These are phyloP conservation scores for Calosoma granatense DNA, from an alignment of 1,140 invertebrate species.

Conservation along the genomic window DNA sequence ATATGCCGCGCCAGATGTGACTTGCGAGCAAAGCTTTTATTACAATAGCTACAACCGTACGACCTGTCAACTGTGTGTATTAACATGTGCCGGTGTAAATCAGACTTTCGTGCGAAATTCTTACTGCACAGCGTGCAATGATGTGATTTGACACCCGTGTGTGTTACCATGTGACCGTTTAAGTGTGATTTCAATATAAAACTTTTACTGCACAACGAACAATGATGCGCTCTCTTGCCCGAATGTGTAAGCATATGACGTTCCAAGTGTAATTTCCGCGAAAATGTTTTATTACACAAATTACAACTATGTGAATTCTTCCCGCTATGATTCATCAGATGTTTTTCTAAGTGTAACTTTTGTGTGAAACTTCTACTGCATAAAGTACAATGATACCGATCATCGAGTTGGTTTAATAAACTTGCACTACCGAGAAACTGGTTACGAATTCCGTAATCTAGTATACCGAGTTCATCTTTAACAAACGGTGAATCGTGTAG, in stretches of 20 bases:
- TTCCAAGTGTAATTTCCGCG: conserved; percentile 26
- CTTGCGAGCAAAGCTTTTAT: conserved; percentile 26
- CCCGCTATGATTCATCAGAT: neutral
- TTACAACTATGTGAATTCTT: neutral
- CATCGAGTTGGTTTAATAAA: neutral
- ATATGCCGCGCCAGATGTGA: conserved; percentile 28
- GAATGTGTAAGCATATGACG: conserved; percentile 29
- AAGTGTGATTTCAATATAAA: conserved; percentile 22
- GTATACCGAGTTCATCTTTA: neutral
- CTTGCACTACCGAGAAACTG: neutral
- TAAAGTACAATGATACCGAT: neutral
- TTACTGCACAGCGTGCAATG: neutral
- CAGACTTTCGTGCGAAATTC: neutral
- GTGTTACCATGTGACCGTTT: neutral
- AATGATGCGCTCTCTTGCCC: conserved; percentile 25
- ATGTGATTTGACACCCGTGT: neutral
- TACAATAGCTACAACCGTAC: conserved; percentile 16
- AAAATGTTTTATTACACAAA: conserved; percentile 27
- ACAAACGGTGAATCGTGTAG: neutral
- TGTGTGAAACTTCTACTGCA: neutral
- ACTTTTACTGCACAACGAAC: conserved; percentile 23
- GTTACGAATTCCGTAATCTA: neutral
- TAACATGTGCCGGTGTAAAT: neutral
- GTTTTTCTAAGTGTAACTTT: neutral
- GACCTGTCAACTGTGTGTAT: neutral